Base-by-base conservation (phyloP, 2,888 invertebrate genomes). In the Sinopyrophorus schimmeli region DNA sequence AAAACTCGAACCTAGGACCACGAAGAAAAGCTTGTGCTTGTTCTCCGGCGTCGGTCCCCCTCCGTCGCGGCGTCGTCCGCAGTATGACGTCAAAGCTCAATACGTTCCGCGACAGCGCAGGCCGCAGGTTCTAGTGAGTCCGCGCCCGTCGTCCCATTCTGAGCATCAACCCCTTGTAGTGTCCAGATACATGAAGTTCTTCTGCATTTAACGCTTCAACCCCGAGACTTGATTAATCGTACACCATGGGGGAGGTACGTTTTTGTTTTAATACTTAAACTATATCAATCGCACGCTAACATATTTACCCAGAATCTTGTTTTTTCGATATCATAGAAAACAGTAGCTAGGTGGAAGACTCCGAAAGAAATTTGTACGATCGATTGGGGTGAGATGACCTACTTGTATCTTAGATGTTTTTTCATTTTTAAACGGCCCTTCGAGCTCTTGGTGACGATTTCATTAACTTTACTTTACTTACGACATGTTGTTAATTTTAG, bases 31-130 rank as follows among this genome's bases (percentile, higher is more conserved):
- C 47, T 49, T 61, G 60, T 62, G 65, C n/a, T n/a, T n/a, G n/a
- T n/a, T n/a, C n/a, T 66, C 64, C 55, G 58, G 68, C 60, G 68
- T n/a, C n/a, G n/a, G n/a, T 48, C 72, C 73, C 73, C 74, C 71
- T 52, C 75, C 72, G 71, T 59, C 69, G 70, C 59, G 64, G 67
- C 67, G 66, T 62, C 71, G 74, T 60, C 57, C 62, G 81, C 81
- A 81, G 82, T 81, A 80, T 82, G 81, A 82, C 80, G 81, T 73
- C 73, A 74, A 70, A 71, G 75, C 76, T 77, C 77, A 74, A 77
- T 77, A 77, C 74, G 63, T 63, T 62, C 67, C 67, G 69, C 69
- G 69, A 64, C 70, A 65, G 70, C 69, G 71, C 71, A 68, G 55
- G 56, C 66, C 59, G 65, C 61, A 65, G 64, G 58, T 60, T 72